Evolutionary conservation across 2,888 invertebrate genomes (phyloP), one percentile per base, ranked within the genome.

Genomic region (Chouioia cunea): DNA sequence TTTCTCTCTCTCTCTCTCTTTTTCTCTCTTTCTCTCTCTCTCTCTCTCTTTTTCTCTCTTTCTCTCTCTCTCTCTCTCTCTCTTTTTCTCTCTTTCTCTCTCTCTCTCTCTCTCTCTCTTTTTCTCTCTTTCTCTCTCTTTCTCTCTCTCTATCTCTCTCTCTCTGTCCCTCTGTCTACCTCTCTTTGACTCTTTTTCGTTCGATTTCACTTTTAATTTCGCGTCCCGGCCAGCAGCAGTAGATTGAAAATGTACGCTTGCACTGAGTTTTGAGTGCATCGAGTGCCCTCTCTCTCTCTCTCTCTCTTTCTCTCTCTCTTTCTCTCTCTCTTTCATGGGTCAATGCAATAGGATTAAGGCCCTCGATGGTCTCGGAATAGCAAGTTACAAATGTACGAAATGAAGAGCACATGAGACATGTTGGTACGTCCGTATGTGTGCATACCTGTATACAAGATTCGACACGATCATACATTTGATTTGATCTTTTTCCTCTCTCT

Each of bases 381-480:
- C 16, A 63, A 52, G 0, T 6, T 10, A 52, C 20, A 52, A 52
- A 36, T n/a, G 36, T 6, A 14, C 14, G 16, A 36, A 20, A 27
- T 18, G 52, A 47, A 22, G 54, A 20, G 16, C 44, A 57, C 36
- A 53, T 16, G 18, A 20, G 48, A 48, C 67, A 47, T 54, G 43
- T 44, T 48, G 56, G 36, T 63, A 43, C 62, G 68, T n/a, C n/a
- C n/a, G n/a, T n/a, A n/a, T n/a, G n/a, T n/a, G n/a, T n/a, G n/a
- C n/a, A n/a, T n/a, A n/a, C n/a, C n/a, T n/a, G n/a, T n/a, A n/a
- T 27, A 63, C 27, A 50, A 69, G 68, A 69, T 69, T 63, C 70
- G 70, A 70, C 70, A 65, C 70, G 70, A 58, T 70, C 65, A 48
- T 65, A 59, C 70, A 65, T 70, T 70, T 47, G 65, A 65, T 65